Percentiles rank a stretch among this genome's conserved stretches.
phyloP scores from a whole-genome alignment of 2,888 invertebrate species.

The Coenonympha glycerion region DNA sequence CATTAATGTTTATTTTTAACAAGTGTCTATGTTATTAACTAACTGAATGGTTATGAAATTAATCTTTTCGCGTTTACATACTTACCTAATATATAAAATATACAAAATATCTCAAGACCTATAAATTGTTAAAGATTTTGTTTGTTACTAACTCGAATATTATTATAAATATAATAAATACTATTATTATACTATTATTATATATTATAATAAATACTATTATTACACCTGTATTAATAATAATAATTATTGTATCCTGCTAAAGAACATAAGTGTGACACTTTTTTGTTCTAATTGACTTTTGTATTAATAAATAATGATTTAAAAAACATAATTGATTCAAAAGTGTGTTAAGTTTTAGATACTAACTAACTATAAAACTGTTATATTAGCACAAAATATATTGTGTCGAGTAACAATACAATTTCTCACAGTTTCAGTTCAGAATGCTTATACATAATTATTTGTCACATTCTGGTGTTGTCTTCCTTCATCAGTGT shows the following conservation, averaged over 20 bases:
- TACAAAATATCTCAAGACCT: constrained; percentile 17
- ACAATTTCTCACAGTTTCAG: constrained; percentile 9
- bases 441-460: constrained; percentile 2
- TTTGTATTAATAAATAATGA: constrained; percentile 8
- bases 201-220: constrained; percentile 3
- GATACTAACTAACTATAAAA: constrained; percentile 6
- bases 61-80: constrained; percentile 31
- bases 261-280: constrained; percentile 22
- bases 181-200: constrained; percentile 14
- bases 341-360: constrained; percentile 4
- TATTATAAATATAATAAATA: constrained; percentile 11
- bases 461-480: constrained; percentile 34
- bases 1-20: constrained; percentile 18
- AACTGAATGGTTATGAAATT: constrained; percentile 37
- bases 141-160: constrained; percentile 25
- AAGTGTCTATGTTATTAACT: constrained; percentile 28
- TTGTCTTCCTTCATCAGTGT: constrained; percentile 53
- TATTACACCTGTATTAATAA: constrained; percentile 8
- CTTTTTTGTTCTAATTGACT: constrained; percentile 21
- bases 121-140: constrained; percentile 27
- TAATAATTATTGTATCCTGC: constrained; percentile 18
- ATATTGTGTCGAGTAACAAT: constrained; percentile 34
- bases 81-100: constrained; percentile 14
- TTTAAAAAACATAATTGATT: constrained; percentile 9
- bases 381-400: constrained; percentile 38